Conservation (phyloP, 2,797 vertebrate genomes). For the Poeciliopsis infans region DNA sequence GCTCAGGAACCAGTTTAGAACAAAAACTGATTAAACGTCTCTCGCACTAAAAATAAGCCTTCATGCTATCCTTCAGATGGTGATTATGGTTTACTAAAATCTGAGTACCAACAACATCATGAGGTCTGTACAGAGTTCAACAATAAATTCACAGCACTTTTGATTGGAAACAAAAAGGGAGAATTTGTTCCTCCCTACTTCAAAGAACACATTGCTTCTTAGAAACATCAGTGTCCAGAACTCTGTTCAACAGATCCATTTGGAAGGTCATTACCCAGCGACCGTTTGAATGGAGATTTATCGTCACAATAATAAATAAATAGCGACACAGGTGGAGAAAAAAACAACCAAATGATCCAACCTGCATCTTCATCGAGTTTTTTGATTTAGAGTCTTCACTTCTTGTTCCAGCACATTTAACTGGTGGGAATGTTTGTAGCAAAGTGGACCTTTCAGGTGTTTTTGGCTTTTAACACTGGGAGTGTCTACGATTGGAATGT, state of each 20-base stretch:
- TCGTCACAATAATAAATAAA: constrained; percentile 85
- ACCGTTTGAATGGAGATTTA: constrained; percentile 74
- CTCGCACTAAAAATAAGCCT: constrained; percentile 1
- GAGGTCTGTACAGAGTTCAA: constrained; percentile 58
- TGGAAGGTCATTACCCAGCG: constrained; percentile 80
- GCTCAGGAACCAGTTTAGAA: constrained; percentile 24
- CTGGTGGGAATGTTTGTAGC: constrained; percentile 14
- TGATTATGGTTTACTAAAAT: constrained; percentile 47
- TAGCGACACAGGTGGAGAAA: constrained; percentile 62
- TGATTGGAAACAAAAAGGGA: constrained; percentile 66
- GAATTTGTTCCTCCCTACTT: constrained; percentile 28
- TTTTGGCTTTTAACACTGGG: constrained; percentile 10
- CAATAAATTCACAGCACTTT: constrained; percentile 84
- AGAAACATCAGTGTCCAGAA: constrained; percentile 74
- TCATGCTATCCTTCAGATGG: constrained; percentile 38
- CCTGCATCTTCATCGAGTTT: constrained; percentile 29
- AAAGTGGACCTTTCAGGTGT: constrained; percentile 5
- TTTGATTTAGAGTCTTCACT: constrained; percentile 15
- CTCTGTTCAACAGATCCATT: constrained; percentile 85
- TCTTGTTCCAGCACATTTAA: background rate
- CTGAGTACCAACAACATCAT: constrained; percentile 42
- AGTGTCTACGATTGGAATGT: background rate
- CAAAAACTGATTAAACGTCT: constrained; percentile 46
- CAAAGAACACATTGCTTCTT: constrained; percentile 55
- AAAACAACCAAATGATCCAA: constrained; percentile 36